Evolutionary conservation across 2,113 vertebrate genomes (phyloP).

Genomic region (Oryzias melastigma): DNA sequence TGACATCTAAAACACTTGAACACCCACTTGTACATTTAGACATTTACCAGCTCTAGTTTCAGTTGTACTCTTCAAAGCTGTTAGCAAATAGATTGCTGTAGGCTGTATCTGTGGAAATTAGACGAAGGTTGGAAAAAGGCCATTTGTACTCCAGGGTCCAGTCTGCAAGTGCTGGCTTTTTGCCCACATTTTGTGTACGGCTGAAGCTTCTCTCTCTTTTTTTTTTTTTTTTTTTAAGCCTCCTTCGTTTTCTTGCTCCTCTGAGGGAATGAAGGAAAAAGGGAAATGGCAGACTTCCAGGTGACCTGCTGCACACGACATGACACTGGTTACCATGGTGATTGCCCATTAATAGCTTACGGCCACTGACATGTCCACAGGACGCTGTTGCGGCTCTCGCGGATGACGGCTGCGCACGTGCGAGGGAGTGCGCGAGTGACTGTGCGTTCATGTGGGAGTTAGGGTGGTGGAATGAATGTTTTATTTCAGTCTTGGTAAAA

Average conservation of each 20-base stretch:
- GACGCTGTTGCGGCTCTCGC: slow-evolving; percentile 45
- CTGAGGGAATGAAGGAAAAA: slow-evolving; percentile 4
- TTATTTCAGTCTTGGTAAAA: slow-evolving; percentile 22
- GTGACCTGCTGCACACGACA: slow-evolving; percentile 71
- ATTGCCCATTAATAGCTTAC: slow-evolving; percentile 74
- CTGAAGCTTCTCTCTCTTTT: slow-evolving; percentile 8
- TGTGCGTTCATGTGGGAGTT: slow-evolving; percentile 20
- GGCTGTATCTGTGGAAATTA: slow-evolving; percentile 30
- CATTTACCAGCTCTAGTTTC: background rate
- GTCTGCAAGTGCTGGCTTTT: slow-evolving; percentile 17
- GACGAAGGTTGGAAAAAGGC: slow-evolving; percentile 18
- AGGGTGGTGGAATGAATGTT: slow-evolving; percentile 23
- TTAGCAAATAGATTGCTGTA: slow-evolving; percentile 14
- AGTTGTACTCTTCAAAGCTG: slow-evolving; percentile 9
- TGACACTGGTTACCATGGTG: slow-evolving; percentile 74
- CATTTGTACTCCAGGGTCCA: slow-evolving; percentile 10
- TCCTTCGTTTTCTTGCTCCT: slow-evolving; percentile 7
- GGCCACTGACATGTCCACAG: slow-evolving; percentile 57
- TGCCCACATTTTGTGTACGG: slow-evolving; percentile 10
- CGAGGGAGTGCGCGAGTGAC: slow-evolving; percentile 16
- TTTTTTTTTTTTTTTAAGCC: slow-evolving; percentile 21
- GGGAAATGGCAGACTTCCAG: slow-evolving; percentile 59
- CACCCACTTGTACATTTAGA: background rate
- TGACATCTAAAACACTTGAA: background rate
- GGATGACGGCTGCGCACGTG: slow-evolving; percentile 16